Conservation (phyloP, 2,888 invertebrate genomes). For the Latrodectus elegans region DNA sequence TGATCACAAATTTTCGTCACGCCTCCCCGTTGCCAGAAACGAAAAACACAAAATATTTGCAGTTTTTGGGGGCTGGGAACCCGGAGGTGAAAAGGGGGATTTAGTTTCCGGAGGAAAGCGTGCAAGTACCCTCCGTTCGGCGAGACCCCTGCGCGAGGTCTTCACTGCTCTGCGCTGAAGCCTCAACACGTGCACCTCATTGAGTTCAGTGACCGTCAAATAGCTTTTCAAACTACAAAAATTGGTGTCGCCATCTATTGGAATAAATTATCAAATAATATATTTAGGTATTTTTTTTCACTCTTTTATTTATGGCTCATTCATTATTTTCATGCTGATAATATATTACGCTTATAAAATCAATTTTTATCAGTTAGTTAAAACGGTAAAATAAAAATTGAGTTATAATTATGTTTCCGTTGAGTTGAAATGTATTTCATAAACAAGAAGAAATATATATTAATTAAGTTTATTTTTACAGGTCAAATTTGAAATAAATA, state of each 20-base stretch:
- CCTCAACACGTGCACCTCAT: slow-evolving; percentile 53
- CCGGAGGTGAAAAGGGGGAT: slow-evolving; percentile 14
- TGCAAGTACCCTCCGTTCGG: neutral
- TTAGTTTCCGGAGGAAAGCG: slow-evolving; percentile 20
- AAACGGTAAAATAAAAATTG: no score
- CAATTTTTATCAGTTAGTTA: no score
- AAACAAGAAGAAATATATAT: no score
- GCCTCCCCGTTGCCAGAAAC: slow-evolving; percentile 62
- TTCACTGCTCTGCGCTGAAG: slow-evolving; percentile 58
- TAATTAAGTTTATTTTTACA: no score
- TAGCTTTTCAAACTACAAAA: neutral
- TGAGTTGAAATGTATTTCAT: no score
- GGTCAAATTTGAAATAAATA: no score
- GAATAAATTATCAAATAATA: neutral
- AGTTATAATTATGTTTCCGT: no score
- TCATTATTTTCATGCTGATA: no score
- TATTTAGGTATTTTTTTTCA: no score
- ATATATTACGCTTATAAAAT: no score
- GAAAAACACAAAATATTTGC: slow-evolving; percentile 48
- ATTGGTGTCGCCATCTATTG: slow-evolving; percentile 47
- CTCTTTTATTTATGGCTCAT: no score
- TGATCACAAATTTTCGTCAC: slow-evolving; percentile 63
- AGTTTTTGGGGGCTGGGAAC: slow-evolving; percentile 47
- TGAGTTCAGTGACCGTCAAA: slow-evolving; percentile 53
- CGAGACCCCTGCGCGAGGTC: slow-evolving; percentile 56